Conservation (phyloP, 2,797 vertebrate genomes). For the Melanotaenia trifasciata region DNA sequence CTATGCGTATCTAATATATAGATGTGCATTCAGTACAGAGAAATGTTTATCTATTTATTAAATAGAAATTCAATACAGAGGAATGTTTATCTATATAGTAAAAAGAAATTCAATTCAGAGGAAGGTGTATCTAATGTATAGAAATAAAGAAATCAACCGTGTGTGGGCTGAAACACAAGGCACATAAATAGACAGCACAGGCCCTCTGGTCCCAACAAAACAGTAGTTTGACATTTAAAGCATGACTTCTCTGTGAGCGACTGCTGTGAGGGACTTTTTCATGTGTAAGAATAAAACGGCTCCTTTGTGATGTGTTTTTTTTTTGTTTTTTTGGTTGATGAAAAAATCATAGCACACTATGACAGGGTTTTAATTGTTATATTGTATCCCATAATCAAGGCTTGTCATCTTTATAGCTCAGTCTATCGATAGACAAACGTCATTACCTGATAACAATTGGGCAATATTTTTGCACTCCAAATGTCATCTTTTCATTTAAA, state of each 20-base stretch:
- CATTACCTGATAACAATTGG: background rate
- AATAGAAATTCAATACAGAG: no score
- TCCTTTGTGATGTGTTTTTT: constrained; percentile 9
- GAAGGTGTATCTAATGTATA: no score
- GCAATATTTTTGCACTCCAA: background rate
- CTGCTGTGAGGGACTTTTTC: constrained; percentile 5
- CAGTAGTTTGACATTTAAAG: constrained; percentile 37
- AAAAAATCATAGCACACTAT: constrained; percentile 2
- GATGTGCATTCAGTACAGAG: no score
- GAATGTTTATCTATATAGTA: no score
- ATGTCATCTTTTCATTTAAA: constrained; percentile 7
- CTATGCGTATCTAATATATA: background rate
- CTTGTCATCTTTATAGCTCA: constrained; percentile 13
- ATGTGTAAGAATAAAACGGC: constrained; percentile 23
- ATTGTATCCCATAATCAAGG: constrained; percentile 11
- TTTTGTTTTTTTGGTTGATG: constrained; percentile 9
- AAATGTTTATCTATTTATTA: no score
- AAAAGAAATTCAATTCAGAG: no score
- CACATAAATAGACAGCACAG: constrained; percentile 15
- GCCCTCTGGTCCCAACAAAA: constrained; percentile 11
- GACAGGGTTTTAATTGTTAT: constrained; percentile 14
- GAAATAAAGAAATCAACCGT: no score
- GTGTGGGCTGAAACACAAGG: constrained; percentile 13
- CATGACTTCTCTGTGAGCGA: constrained; percentile 12
- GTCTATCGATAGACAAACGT: background rate